Conservation (phyloP, 92 coral and sea anemone genomes). For the Umimayanthus kanabou region DNA sequence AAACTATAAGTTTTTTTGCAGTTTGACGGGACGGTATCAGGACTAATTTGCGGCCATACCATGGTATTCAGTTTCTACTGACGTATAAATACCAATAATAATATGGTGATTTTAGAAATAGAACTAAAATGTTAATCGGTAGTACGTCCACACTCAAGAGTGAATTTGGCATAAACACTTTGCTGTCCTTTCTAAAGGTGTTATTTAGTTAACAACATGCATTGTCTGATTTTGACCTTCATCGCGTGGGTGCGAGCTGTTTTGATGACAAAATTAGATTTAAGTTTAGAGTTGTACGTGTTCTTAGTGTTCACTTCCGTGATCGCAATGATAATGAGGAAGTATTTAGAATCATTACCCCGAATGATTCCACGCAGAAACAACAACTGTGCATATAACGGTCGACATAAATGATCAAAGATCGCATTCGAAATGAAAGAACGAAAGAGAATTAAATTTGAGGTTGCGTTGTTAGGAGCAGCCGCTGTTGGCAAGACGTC, state of each 20-base stretch:
- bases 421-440: constrained; percentile 48
- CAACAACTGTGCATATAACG: not conserved
- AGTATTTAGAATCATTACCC: not conserved
- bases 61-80: too few species aligned
- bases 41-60: too few species aligned
- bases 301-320: not conserved
- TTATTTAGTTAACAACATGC: too few species aligned
- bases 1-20: too few species aligned
- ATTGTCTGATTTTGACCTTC: not conserved
- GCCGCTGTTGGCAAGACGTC: constrained; percentile 96
- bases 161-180: too few species aligned
- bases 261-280: not conserved
- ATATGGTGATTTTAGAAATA: too few species aligned
- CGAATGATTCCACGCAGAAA: not conserved
- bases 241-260: not conserved
- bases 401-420: not conserved
- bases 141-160: too few species aligned
- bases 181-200: too few species aligned
- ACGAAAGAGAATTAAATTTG: constrained; percentile 52
- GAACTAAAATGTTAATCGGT: too few species aligned
- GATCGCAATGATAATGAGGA: not conserved
- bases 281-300: not conserved
- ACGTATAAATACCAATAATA: too few species aligned
- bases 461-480: constrained; percentile 88
- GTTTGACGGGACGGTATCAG: too few species aligned